A percentile compares a stretch with the other conserved stretches of the same genome.
Conservation (phyloP, 2,888 invertebrate species). For the Platycheirus rosarum region DNA sequence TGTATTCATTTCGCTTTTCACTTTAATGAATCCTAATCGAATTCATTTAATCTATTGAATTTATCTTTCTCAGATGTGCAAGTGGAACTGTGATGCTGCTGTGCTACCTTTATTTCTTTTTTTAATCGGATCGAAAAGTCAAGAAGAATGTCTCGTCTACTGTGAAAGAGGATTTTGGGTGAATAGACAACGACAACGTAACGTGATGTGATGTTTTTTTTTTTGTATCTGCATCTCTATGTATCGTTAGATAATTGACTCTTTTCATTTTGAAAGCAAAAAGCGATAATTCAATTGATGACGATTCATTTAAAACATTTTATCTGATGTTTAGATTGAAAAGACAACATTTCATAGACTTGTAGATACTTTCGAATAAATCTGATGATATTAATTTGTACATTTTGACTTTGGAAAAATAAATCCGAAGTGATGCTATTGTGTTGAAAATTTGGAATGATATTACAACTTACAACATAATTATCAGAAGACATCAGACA, state of each 20-base stretch:
- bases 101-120: constrained; percentile 60
- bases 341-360: not conserved
- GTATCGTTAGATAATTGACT: constrained; percentile 65
- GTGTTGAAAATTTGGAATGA: not conserved
- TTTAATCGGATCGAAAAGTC: constrained; percentile 58
- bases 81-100: constrained; percentile 43
- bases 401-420: constrained; percentile 5
- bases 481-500: no score
- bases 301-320: constrained; percentile 55
- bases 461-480: no score
- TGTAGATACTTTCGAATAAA: not conserved
- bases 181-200: constrained; percentile 41
- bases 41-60: constrained; percentile 68
- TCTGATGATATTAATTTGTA: not conserved
- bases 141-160: constrained; percentile 30
- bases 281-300: constrained; percentile 61
- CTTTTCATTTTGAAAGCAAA: constrained; percentile 52
- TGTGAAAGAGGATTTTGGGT: constrained; percentile 46
- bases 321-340: constrained; percentile 26
- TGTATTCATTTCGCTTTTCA: constrained; percentile 55
- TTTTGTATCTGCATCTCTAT: constrained; percentile 44
- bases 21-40: constrained; percentile 70
- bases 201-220: constrained; percentile 51
- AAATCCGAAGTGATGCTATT: not conserved
- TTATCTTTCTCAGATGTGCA: constrained; percentile 34